Conservation (phyloP, 2,797 vertebrate genomes). For the Nyctibius grandis region DNA sequence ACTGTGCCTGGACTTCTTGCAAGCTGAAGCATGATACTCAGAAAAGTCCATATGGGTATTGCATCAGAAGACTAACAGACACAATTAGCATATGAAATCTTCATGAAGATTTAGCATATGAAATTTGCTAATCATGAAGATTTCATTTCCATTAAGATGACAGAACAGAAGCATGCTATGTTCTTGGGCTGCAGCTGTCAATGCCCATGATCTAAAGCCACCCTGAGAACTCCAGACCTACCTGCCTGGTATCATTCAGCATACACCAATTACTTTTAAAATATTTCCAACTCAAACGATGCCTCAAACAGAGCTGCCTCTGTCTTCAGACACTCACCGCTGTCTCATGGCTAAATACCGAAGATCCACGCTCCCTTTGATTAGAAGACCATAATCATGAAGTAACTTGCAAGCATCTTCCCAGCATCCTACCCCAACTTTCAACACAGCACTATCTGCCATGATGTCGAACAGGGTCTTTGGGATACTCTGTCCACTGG, state of each 20-base stretch:
- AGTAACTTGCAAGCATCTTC: constrained; percentile 90
- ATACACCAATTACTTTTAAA: background rate
- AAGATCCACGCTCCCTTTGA: constrained; percentile 86
- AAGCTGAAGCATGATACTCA: background rate
- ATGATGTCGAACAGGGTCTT: constrained; percentile 81
- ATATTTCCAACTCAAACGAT: background rate
- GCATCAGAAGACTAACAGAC: background rate
- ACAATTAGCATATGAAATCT: background rate
- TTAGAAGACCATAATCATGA: constrained; percentile 82
- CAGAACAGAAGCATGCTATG: background rate
- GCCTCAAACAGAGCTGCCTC: background rate
- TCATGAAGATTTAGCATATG: background rate
- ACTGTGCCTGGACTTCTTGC: background rate
- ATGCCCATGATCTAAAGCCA: background rate
- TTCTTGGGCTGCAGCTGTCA: background rate
- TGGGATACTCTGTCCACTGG: constrained; percentile 75
- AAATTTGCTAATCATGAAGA: background rate
- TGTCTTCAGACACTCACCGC: constrained; percentile 73
- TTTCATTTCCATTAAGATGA: background rate
- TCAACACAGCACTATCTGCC: constrained; percentile 80
- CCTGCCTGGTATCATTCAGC: background rate
- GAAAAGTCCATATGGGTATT: background rate
- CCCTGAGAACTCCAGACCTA: background rate
- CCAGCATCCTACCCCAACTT: constrained; percentile 92
- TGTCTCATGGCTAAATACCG: constrained; percentile 88